phyloP scores from a whole-genome alignment of 2,797 vertebrate genomes.

The Lagorchestes hirsutus region DNA sequence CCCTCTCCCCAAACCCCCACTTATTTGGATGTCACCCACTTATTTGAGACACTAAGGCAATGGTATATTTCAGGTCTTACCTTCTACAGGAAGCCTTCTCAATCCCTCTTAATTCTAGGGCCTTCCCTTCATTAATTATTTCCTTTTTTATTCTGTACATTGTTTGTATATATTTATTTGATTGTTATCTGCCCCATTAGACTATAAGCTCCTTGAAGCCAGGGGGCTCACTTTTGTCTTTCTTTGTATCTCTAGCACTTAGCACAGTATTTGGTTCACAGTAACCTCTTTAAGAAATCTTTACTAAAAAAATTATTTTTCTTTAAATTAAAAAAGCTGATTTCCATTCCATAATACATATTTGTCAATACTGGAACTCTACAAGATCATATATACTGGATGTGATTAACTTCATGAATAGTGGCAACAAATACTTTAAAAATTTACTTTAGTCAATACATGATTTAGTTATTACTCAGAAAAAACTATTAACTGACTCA shows the following conservation, averaged over 20 bases:
- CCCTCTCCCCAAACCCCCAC: not conserved
- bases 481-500: conserved; percentile 3
- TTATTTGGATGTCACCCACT: not conserved
- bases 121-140: not conserved
- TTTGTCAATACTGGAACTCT: not conserved
- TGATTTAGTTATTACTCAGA: conserved; percentile 41
- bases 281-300: not conserved
- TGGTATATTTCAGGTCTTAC: not conserved
- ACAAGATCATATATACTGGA: not conserved
- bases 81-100: not conserved
- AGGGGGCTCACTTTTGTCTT: not conserved
- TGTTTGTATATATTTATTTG: not conserved
- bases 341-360: not conserved
- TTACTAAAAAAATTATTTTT: not conserved
- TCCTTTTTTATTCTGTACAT: not conserved
- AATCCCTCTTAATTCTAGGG: not conserved
- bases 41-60: not conserved
- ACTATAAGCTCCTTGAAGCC: not conserved
- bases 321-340: not conserved
- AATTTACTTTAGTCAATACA: not conserved
- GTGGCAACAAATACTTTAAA: not conserved
- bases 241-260: not conserved
- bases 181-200: not conserved
- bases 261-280: not conserved
- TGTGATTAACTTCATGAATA: not conserved